Conservation (phyloP, 2,888 invertebrate species). For the Drosophila pegasa region DNA sequence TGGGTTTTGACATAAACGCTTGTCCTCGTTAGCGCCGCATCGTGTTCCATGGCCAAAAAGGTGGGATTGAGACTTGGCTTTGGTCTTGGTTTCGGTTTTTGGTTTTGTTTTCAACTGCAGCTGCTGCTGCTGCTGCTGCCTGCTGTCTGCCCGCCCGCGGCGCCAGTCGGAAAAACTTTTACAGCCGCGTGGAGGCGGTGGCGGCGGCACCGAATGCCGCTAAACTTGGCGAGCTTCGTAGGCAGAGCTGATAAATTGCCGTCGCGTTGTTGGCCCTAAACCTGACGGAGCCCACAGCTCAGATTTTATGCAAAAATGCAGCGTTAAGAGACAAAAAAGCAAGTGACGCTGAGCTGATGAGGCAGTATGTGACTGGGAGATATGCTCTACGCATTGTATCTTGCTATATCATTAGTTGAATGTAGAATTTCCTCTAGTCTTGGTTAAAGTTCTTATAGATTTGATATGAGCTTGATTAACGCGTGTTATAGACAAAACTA, state of each 20-base stretch:
- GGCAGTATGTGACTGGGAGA: not conserved
- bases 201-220: constrained; percentile 18
- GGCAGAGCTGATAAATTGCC: constrained; percentile 74
- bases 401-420: too few species aligned
- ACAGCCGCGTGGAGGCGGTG: constrained; percentile 37
- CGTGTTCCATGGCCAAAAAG: constrained; percentile 64
- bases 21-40: constrained; percentile 81
- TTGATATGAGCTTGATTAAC: too few species aligned
- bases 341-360: not conserved
- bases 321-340: constrained; percentile 19
- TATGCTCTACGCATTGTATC: not conserved
- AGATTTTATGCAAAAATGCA: constrained; percentile 70
- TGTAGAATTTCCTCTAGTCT: not conserved
- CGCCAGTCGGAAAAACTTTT: constrained; percentile 65
- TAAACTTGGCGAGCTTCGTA: constrained; percentile 38
- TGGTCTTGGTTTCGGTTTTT: constrained; percentile 7
- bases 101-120: constrained; percentile 21
- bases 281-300: constrained; percentile 46
- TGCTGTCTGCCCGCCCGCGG: constrained; percentile 64
- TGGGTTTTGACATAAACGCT: constrained; percentile 82
- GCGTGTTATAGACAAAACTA: not conserved
- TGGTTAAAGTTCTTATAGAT: not conserved
- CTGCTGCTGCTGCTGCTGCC: constrained; percentile 32
- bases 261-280: constrained; percentile 51
- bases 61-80: constrained; percentile 41